Evolutionary conservation across 2,113 vertebrate species (phyloP).

Genomic region (Amblyornis subalaris): DNA sequence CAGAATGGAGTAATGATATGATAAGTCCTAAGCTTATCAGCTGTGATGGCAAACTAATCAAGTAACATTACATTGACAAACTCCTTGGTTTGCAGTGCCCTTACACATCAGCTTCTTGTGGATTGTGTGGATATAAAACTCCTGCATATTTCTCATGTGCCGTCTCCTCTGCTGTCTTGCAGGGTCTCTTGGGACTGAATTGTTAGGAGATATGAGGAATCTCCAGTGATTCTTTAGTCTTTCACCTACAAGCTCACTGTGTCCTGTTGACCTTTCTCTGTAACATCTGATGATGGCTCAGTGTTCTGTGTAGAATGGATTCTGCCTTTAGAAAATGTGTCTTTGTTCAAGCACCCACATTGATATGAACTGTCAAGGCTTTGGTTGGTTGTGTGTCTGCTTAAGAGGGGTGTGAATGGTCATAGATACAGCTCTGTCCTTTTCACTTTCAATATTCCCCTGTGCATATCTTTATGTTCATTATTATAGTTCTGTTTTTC

Average conservation of each 20-base stretch:
- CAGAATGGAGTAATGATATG: background rate
- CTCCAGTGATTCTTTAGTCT: background rate
- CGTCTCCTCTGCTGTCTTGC: background rate
- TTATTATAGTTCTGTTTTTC: background rate
- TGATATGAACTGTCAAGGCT: background rate
- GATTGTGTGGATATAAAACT: background rate
- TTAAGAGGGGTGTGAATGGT: background rate
- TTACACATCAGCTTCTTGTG: background rate
- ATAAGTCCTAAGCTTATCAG: background rate
- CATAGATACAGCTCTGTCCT: background rate
- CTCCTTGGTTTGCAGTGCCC: background rate
- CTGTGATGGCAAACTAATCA: background rate
- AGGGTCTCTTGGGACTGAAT: background rate
- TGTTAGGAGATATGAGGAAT: background rate
- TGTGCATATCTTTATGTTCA: background rate
- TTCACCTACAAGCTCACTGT: background rate
- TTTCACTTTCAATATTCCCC: background rate
- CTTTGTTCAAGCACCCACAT: background rate
- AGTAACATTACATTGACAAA: background rate
- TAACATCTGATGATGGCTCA: background rate
- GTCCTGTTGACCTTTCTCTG: background rate
- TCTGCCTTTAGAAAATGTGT: background rate
- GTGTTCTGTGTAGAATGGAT: background rate
- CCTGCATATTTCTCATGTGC: background rate
- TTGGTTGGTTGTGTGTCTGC: background rate